Percentiles rank a stretch among this genome's conserved stretches.
Evolutionary conservation across 2,797 vertebrate genomes (phyloP).

Genomic region (Poeciliopsis infans): DNA sequence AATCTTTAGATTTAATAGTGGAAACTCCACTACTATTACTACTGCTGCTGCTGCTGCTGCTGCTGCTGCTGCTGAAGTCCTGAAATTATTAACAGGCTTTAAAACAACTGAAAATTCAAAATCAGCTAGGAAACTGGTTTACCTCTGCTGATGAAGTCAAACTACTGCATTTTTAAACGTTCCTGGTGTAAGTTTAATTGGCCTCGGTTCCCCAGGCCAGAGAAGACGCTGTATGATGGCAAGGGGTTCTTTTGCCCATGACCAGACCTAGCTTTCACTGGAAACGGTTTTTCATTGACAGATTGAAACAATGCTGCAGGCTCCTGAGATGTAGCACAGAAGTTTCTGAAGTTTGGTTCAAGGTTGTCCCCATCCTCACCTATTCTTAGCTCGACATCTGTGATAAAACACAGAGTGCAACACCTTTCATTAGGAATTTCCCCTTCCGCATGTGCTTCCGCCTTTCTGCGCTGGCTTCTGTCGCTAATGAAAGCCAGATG

Average conservation of each 20-base stretch:
- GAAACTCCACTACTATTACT: too few relatives aligned
- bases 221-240: not conserved
- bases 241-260: not conserved
- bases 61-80: not conserved
- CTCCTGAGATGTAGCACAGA: conserved; percentile 30
- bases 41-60: too few relatives aligned
- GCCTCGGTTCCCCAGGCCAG: not conserved
- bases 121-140: not conserved
- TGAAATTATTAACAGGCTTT: not conserved
- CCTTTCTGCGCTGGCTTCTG: conserved; percentile 18
- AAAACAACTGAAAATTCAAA: not conserved
- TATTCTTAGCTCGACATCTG: conserved; percentile 40
- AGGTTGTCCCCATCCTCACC: conserved; percentile 34
- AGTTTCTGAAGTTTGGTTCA: conserved; percentile 37
- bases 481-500: conserved; percentile 49
- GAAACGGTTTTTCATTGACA: conserved; percentile 42
- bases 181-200: not conserved
- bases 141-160: not conserved
- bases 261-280: conserved; percentile 14
- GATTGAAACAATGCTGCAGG: conserved; percentile 35
- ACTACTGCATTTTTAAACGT: not conserved
- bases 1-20: not conserved
- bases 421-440: conserved; percentile 48
- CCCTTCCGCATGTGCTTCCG: conserved; percentile 9
- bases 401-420: conserved; percentile 43